Percentiles rank a stretch among this genome's conserved stretches.
phyloP scores from a whole-genome alignment of 2,113 vertebrate species.

The Seriola rivoliana region DNA sequence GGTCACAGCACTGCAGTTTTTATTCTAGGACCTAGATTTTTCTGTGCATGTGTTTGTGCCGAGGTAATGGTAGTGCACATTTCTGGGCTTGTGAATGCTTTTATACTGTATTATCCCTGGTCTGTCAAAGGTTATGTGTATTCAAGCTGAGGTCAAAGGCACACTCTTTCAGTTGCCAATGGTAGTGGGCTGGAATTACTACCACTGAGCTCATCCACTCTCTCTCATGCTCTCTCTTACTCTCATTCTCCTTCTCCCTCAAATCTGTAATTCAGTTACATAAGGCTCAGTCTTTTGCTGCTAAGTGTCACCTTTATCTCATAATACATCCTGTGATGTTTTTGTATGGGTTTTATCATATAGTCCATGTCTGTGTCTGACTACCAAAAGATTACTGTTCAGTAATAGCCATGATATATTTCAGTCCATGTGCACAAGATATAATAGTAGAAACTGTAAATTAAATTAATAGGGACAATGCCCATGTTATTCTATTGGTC shows the following conservation, averaged over 20 bases:
- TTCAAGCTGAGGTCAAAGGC: constrained; percentile 49
- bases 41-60: constrained; percentile 15
- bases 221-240: neutral
- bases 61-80: neutral
- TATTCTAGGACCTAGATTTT: constrained; percentile 50
- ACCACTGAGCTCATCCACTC: neutral
- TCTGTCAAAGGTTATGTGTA: constrained; percentile 46
- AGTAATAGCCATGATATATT: neutral
- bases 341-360: neutral
- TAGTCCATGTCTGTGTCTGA: neutral
- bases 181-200: constrained; percentile 37
- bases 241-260: neutral
- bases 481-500: neutral
- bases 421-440: neutral
- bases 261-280: constrained; percentile 15
- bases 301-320: constrained; percentile 9
- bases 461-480: neutral
- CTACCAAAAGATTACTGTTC: neutral
- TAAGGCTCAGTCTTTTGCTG: neutral
- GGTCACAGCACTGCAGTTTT: constrained; percentile 55
- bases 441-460: neutral
- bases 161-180: constrained; percentile 23
- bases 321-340: neutral
- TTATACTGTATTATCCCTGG: constrained; percentile 18
- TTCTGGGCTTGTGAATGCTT: constrained; percentile 34